Conservation (phyloP, 1,140 invertebrate genomes). For the Heterodera carotae region DNA sequence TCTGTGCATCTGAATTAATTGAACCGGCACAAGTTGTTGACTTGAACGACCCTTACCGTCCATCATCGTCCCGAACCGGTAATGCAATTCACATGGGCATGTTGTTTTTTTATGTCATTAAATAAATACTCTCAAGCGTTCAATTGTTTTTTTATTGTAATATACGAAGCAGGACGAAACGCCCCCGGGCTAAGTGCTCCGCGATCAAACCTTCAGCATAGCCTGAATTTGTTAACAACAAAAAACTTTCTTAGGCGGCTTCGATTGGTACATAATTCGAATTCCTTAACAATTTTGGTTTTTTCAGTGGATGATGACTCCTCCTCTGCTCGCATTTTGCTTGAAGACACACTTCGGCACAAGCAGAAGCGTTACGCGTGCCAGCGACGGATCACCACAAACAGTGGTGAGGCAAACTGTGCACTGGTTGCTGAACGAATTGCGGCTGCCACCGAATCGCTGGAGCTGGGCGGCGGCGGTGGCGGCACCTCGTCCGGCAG, state of each 20-base stretch:
- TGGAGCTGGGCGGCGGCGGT: constrained; percentile 1
- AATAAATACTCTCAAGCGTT: too few relatives aligned
- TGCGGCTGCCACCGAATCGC: constrained; percentile 19
- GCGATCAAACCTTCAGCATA: too few relatives aligned
- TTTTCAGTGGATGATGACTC: constrained; percentile 23
- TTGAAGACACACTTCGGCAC: constrained; percentile 44
- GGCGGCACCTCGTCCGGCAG: too few relatives aligned
- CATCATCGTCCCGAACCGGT: background rate
- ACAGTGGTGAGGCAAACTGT: constrained; percentile 13
- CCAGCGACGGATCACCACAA: constrained; percentile 46
- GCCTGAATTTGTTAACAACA: too few relatives aligned
- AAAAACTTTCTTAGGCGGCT: too few relatives aligned
- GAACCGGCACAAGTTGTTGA: constrained; percentile 29
- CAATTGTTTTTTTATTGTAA: too few relatives aligned
- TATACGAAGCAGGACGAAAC: too few relatives aligned
- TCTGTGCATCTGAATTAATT: constrained; percentile 26
- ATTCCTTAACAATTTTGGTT: background rate
- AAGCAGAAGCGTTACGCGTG: constrained; percentile 43
- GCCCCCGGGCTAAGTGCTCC: too few relatives aligned
- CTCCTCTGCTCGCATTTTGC: constrained; percentile 32
- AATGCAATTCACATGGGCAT: background rate
- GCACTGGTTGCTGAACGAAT: constrained; percentile 25
- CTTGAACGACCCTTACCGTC: constrained; percentile 21
- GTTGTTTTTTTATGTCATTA: background rate
- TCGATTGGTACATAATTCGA: too few relatives aligned